A percentile compares a stretch with the other conserved stretches of the same genome.
Evolutionary conservation across 2,888 invertebrate genomes (phyloP).

Genomic region (Piscicola geometra): DNA sequence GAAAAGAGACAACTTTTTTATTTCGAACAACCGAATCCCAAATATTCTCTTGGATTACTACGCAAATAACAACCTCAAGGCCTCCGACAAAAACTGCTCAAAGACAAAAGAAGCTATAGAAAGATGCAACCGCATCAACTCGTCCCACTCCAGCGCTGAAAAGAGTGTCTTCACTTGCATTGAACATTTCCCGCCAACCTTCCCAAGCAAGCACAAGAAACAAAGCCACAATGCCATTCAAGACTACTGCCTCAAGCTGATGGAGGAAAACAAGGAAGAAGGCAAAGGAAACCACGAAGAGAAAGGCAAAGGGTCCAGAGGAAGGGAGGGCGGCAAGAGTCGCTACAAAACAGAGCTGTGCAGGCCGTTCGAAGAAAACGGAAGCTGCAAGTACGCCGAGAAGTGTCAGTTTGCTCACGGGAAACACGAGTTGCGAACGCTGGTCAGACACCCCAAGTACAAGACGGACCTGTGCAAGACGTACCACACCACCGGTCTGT

Average conservation of each 20-base stretch:
- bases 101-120: too few relatives aligned
- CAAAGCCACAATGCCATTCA: not conserved
- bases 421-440: constrained; percentile 78
- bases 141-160: too few relatives aligned
- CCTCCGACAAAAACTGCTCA: too few relatives aligned
- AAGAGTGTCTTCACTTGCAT: too few relatives aligned
- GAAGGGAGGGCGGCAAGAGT: not conserved
- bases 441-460: constrained; percentile 96
- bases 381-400: constrained; percentile 90
- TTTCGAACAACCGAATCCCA: too few relatives aligned
- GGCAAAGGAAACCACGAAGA: not conserved
- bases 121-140: too few relatives aligned
- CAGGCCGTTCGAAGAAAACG: constrained; percentile 87
- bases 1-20: too few relatives aligned
- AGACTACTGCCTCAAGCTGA: not conserved
- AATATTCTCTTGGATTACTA: too few relatives aligned
- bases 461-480: constrained; percentile 93
- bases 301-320: not conserved
- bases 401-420: constrained; percentile 98
- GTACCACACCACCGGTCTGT: constrained; percentile 92
- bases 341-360: constrained; percentile 94
- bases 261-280: not conserved
- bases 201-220: too few relatives aligned
- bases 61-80: too few relatives aligned
- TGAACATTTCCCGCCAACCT: too few relatives aligned